Evolutionary conservation across 1,140 invertebrate genomes (phyloP), one percentile per base, ranked within the genome.

Genomic region (Piezodorus guildinii): DNA sequence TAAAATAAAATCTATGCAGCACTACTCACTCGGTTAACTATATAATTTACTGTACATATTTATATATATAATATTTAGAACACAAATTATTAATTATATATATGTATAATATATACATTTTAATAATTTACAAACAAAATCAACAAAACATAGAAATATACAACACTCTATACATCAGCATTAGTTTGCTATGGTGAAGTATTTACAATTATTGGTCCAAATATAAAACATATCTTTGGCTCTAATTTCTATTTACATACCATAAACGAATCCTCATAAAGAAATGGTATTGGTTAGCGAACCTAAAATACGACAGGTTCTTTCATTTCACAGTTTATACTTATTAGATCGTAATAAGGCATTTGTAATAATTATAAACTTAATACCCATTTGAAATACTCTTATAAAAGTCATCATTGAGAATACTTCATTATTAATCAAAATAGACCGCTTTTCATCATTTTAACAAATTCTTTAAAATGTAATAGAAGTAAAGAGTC

Each of bases 31-130:
- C 52, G 52, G 52, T 56, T 23, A 56, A 43, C 58, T 60, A 60
- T 30, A 60, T 60, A 60, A 60, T 60, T 60, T 60, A 60, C 58
- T 60, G 58, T 60, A 60, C 58, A 60, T 60, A 60, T 60, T n/a
- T 60, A 60, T 60, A 60, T 60, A 39, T 60, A 17, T 60, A 58
- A 60, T 60, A 60, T 60, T 34, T 39, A 60, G n/a, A 60, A 25
- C 27, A n/a, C n/a, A 34, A 34, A 39, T 43, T 52, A 21, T 52
- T 15, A 9, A 43, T n/a, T 60, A 60, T 60, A 17, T 60, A 43
- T 58, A 58, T 58, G 30, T 27, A 58, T 60, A 56, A 10, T 56
- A 60, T 44, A 17, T 60, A 60, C 30, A 60, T 19, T 43, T 43
- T 43, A 17, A 43, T 60, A 60, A 14, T 43, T 34, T 60, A 60